phyloP scores from a whole-genome alignment of 1,140 invertebrate species.

The Lepidurus couesii region DNA sequence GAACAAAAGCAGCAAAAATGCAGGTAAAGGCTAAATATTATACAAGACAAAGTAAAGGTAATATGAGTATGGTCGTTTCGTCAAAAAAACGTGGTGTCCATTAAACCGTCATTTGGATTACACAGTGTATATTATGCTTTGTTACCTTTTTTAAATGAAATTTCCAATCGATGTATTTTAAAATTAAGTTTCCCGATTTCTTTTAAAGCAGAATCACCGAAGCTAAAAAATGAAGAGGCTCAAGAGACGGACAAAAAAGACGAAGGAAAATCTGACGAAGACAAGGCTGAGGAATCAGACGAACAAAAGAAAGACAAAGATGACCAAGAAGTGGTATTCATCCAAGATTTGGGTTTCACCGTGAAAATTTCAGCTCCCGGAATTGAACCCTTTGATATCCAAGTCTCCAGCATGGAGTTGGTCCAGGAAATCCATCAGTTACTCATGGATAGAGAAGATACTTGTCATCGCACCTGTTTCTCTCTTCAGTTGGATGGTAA shows the following conservation, averaged over 20 bases:
- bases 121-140: neutral
- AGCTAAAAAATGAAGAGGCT: conserved; percentile 33
- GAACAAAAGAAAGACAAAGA: conserved; percentile 56
- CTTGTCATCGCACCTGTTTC: conserved; percentile 96
- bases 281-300: conserved; percentile 37
- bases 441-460: conserved; percentile 95
- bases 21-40: neutral
- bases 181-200: neutral
- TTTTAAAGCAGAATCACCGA: neutral
- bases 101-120: neutral
- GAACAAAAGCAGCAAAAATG: neutral
- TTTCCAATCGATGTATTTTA: too few relatives aligned
- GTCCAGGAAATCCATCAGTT: conserved; percentile 98
- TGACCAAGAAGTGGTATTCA: conserved; percentile 76
- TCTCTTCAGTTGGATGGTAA: conserved; percentile 89
- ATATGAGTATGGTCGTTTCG: neutral
- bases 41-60: neutral
- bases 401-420: conserved; percentile 94
- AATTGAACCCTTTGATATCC: conserved; percentile 83
- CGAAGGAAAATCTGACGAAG: conserved; percentile 7
- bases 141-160: too few relatives aligned
- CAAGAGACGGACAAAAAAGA: conserved; percentile 34
- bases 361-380: conserved; percentile 86
- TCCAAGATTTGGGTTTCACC: conserved; percentile 88
- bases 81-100: neutral